Evolutionary conservation across 2,797 vertebrate species (phyloP), one percentile per base, ranked within the genome.

Genomic region (Manis crassicaudata): DNA sequence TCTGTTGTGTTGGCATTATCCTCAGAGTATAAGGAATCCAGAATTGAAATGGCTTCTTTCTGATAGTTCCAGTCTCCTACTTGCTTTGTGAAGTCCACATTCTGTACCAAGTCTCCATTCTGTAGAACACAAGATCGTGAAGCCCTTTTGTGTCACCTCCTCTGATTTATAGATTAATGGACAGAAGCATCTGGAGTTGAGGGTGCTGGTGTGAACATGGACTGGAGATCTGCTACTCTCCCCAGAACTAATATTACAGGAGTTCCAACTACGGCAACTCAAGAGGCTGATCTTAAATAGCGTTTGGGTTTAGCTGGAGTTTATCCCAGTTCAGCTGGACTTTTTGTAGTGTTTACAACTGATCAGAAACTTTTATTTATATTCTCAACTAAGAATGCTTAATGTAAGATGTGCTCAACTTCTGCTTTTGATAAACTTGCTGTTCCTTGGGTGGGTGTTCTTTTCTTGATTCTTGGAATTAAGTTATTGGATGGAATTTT

Each of bases 331-430:
- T 95, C 67, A 43, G 70, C 52, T 90, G 50, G 85, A 90, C 62
- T 96, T 96, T 46, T 76, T 50, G 72, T 80, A 88, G 73, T 90
- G 63, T 94, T 95, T 92, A 95, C 58, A 88, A 21, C 65, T 92
- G 79, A 95, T 82, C 52, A 93, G 62, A 92, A 63, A 21, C 40
- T 87, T 92, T 93, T 68, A 87, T 70, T 96, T 92, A 92, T 94
- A 95, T 63, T 94, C 58, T 88, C 54, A 52, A 79, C 43, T 63
- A 67, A 65, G 14, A 89, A 83, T 75, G 35, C 43, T 94, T 88
- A n/a, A 65, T 46, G 17, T 76, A 92, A 92, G 32, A 73, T 46
- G 21, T 43, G 84, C 76, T 90, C 76, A 77, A 62, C 29, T 81
- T 95, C 32, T 37, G 73, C 37, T 92, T 76, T 94, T 60, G 11